Conservation (phyloP, 2,888 invertebrate species). For the Rhamnusium bicolor region DNA sequence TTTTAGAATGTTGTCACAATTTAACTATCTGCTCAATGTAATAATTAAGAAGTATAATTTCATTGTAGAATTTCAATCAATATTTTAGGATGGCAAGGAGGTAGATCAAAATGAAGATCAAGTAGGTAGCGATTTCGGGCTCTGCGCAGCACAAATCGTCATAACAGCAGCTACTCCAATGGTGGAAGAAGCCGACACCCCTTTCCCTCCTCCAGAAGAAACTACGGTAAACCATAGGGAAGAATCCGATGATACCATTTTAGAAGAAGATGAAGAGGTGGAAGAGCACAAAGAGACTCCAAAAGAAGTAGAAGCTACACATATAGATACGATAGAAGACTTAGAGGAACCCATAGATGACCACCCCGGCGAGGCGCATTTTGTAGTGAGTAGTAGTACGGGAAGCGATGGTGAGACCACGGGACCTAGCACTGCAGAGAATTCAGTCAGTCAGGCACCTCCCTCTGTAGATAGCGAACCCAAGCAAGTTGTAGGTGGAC, state of each 20-base stretch:
- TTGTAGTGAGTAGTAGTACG: constrained; percentile 75
- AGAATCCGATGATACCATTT: constrained; percentile 43
- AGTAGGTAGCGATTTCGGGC: constrained; percentile 73
- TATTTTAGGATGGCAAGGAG: constrained; percentile 44
- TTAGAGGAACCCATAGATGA: constrained; percentile 70
- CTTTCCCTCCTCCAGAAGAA: constrained; percentile 79
- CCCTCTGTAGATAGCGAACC: constrained; percentile 67
- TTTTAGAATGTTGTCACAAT: background rate
- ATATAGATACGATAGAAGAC: constrained; percentile 46
- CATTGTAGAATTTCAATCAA: background rate
- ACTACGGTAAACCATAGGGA: constrained; percentile 57
- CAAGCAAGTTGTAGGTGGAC: constrained; percentile 83
- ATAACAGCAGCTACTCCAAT: constrained; percentile 96
- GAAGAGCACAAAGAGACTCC: constrained; percentile 37
- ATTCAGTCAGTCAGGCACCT: constrained; percentile 74
- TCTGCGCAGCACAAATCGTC: constrained; percentile 91
- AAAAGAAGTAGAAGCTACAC: constrained; percentile 35
- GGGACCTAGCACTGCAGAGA: constrained; percentile 77
- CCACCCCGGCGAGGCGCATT: constrained; percentile 75
- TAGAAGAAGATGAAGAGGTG: constrained; percentile 49
- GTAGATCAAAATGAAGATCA: constrained; percentile 39
- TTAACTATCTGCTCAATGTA: background rate
- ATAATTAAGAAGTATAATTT: background rate
- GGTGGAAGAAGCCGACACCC: constrained; percentile 89
- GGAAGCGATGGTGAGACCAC: constrained; percentile 79